A percentile compares a stretch with the other conserved stretches of the same genome.
Conservation (phyloP, 2,113 vertebrate species). For the Engystomops pustulosus region DNA sequence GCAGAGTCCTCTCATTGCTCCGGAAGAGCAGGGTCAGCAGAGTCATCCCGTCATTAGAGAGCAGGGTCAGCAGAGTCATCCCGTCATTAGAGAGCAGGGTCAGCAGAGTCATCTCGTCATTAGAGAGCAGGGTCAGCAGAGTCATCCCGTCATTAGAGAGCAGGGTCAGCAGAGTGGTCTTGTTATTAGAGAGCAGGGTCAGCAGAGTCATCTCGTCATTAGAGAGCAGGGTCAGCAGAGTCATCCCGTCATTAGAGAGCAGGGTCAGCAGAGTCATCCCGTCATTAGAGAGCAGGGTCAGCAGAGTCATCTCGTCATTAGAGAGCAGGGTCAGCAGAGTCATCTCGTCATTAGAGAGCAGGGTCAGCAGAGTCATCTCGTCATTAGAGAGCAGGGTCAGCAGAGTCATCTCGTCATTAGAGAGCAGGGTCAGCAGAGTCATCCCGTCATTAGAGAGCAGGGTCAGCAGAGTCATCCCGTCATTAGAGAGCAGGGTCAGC, state of each 20-base stretch:
- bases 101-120: background rate
- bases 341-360: no score
- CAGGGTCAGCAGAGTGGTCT: background rate
- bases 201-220: background rate
- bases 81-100: background rate
- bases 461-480: no score
- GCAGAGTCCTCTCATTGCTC: no score
- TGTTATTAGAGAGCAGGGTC: background rate
- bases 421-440: background rate
- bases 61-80: no score
- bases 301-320: background rate
- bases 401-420: background rate
- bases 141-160: background rate
- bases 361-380: background rate
- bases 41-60: no score
- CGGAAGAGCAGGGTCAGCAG: no score
- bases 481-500: no score
- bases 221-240: background rate
- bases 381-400: background rate
- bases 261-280: no score
- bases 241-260: background rate
- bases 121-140: background rate
- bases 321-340: no score
- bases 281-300: no score
- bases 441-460: no score